Base-by-base conservation (phyloP, 1,140 invertebrate species). In the Plutomurus gul region DNA sequence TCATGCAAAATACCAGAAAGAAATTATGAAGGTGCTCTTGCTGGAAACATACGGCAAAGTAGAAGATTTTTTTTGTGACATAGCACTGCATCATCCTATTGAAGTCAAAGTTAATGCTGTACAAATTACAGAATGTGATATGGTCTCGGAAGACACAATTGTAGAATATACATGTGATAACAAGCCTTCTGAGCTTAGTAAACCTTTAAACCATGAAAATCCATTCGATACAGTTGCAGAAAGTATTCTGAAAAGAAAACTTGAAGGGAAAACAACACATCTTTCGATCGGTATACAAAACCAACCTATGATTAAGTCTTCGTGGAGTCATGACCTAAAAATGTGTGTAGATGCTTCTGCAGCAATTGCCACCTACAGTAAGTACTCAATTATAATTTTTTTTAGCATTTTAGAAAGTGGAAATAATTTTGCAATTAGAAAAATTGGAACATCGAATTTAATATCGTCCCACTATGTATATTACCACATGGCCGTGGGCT, bases 281-380 rank as follows among this genome's bases (percentile, higher is more conserved):
- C 2, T n/a, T 36, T 16, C 30, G 18, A 0, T 33, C 18, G 6
- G 13, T 36, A n/a, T n/a, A n/a, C 30, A 65, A 36, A 33, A 1
- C 18, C 56, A 25, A 6, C 56, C 47, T 1, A 25, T 49, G 20
- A 75, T 46, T 36, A 20, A 3, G 1, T 75, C 18, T 20, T 46
- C 39, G 4, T 92, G 90, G 89, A 87, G 86, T 43, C 89, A 88
- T 85, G 85, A 93, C 85, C 88, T 92, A 65, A 86, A 89, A 71
- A 93, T 93, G 85, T 93, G 92, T 88, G 88, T 93, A 22, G 92
- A 93, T 88, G 90, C 91, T 56, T 90, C 90, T 25, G 91, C 92
- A 18, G 87, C 89, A 75, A 76, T 91, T 13, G 20, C 27, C 7
- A 16, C 10, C 4, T 11, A 10, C 8, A 16, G 30, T 33, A 60